Base-by-base conservation (phyloP, 64 coral and sea anemone genomes). In the Stichodactyla mertensii region DNA sequence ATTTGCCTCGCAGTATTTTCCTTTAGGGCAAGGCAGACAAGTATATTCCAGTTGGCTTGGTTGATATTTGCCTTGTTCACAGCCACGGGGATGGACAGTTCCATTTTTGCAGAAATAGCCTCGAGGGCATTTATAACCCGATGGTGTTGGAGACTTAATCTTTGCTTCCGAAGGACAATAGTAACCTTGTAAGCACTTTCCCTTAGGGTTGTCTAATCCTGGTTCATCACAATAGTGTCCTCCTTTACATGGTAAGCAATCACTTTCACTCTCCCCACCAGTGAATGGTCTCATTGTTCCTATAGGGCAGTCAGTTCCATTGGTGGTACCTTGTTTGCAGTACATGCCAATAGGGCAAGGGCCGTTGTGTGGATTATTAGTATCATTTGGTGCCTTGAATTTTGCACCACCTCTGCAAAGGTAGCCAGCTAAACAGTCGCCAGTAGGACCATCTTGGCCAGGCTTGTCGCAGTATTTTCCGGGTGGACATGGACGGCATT, bases 131-230 rank as follows among this genome's bases (percentile, higher is more conserved):
- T 57, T 64, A 71, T 90, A 95, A 54, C 18, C 66, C 14, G 83
- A 82, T 36, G 95, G 95, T 62, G 84, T 83, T 51, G 95, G 87
- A 51, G 85, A 86, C 16, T 87, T 83, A 86, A 86, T 99, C 15
- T 89, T 88, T 54, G 85, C 97, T 77, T 93, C 85, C 56, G 93
- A 89, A 13, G 93, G 97, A 60, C 97, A 99, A 87, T 88, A 99
- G 82, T 89, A 99, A 2, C 97, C 97, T 53, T 87, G 84, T 7
- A 55, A 52, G 61, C 97, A 99, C 27, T 90, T 52, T 53, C 84
- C 88, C 4, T 87, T 92, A 1, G 93, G 87, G 12, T 64, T 36
- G 53, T 51, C 55, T 10, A 99, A 85, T n/a, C 97, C 97, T 16
- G 88, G 77, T 64, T 95, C 52, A 55, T 90, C 71, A 52, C 97